Evolutionary conservation across 1,140 invertebrate species (phyloP), one percentile per base, ranked within the genome.

Genomic region (Conus ventricosus): DNA sequence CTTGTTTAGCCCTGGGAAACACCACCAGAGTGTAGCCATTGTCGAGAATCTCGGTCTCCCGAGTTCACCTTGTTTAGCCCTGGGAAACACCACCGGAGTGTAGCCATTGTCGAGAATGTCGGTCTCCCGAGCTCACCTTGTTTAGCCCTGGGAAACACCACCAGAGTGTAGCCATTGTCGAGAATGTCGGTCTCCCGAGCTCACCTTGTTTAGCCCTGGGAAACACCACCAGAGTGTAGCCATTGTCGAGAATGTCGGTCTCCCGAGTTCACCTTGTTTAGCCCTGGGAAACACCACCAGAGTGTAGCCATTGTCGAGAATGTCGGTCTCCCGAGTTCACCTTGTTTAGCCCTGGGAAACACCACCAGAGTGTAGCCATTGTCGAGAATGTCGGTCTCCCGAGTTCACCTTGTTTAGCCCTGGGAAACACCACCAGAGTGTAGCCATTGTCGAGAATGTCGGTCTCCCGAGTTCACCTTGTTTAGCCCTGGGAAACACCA

Each of bases 71-170:
- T n/a, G n/a, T n/a, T n/a, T n/a, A n/a, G n/a, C n/a, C n/a, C n/a
- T n/a, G n/a, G n/a, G n/a, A n/a, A n/a, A 93, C 8, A 94, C 90
- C 5, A 92, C 89, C 7, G 92, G 86, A 1, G 92, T 92, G 84
- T 94, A 91, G n/a, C 93, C 92, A 76, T 93, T 92, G 57, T 93
- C 93, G 4, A 91, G 88, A 51, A 93, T 89, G 88, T 93, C 93
- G 13, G 93, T 93, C 81, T 93, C 93, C 23, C 93, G 78, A 6
- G 91, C n/a, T n/a, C n/a, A n/a, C n/a, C n/a, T n/a, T n/a, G n/a
- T n/a, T n/a, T n/a, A n/a, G n/a, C n/a, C n/a, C n/a, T n/a, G n/a
- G n/a, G n/a, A n/a, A n/a, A 93, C 8, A 94, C 90, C 5, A 92
- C 89, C 7, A 93, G 86, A 1, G 92, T 92, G 84, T 94, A 91